Evolutionary conservation across 2,888 invertebrate genomes (phyloP).

Genomic region (Lycophotia porphyrea): DNA sequence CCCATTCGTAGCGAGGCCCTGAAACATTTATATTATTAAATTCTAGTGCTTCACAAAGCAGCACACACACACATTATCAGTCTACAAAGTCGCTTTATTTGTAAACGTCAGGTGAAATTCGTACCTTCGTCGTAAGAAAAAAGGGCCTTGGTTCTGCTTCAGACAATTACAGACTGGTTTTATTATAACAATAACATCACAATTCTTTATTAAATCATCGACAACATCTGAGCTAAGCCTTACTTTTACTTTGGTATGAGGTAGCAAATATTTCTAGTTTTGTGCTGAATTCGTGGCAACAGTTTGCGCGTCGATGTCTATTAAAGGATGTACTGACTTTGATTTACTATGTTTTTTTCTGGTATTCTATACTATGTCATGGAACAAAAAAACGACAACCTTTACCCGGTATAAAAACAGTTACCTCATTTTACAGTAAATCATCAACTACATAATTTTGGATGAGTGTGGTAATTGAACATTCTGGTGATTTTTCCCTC

Average conservation of each 20-base stretch:
- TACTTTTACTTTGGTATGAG: background rate
- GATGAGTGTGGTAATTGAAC: slow-evolving; percentile 37
- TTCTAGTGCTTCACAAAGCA: background rate
- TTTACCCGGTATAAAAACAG: background rate
- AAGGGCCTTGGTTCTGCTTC: rapidly evolving
- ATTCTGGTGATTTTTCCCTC: slow-evolving; percentile 26
- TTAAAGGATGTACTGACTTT: background rate
- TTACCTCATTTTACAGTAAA: slow-evolving; percentile 5
- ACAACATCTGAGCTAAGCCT: too few relatives aligned
- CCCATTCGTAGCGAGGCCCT: slow-evolving; percentile 56
- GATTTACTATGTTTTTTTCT: background rate
- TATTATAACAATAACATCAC: too few relatives aligned
- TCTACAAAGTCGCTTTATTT: background rate
- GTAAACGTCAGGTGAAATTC: background rate
- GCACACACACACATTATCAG: background rate
- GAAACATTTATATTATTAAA: slow-evolving; percentile 1
- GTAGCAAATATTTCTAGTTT: background rate
- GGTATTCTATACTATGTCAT: background rate
- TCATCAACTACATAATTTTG: background rate
- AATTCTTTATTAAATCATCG: too few relatives aligned
- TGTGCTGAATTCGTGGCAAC: background rate
- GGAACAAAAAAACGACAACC: background rate
- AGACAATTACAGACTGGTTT: background rate
- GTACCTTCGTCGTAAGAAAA: background rate
- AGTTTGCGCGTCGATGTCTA: background rate